Evolutionary conservation across 2,797 vertebrate species (phyloP).

Genomic region (Heteromormyrus szaboi): DNA sequence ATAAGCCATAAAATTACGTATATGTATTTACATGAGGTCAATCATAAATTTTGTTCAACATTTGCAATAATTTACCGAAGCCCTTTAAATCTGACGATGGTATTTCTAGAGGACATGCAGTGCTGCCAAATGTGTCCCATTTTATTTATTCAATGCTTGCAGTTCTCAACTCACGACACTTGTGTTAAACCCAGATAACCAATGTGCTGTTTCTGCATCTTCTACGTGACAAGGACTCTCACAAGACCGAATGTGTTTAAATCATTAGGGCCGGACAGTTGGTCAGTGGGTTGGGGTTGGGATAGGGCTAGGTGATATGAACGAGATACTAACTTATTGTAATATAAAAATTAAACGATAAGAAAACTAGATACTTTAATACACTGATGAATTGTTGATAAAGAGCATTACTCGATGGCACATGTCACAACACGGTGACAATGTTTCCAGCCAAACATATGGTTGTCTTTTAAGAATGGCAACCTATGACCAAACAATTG

Average conservation of each 20-base stretch:
- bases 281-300: background rate
- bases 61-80: constrained; percentile 4
- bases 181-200: background rate
- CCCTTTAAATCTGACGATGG: background rate
- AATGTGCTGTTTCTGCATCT: background rate
- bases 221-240: background rate
- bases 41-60: background rate
- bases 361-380: background rate
- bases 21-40: background rate
- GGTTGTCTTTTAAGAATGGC: background rate
- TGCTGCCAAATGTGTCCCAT: background rate
- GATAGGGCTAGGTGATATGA: background rate
- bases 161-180: background rate
- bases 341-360: background rate
- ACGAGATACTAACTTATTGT: background rate
- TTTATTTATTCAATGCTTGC: background rate
- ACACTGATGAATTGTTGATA: background rate
- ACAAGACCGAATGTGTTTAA: background rate
- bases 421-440: background rate
- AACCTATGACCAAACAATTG: background rate
- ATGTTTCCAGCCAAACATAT: background rate
- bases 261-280: background rate
- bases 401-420: background rate
- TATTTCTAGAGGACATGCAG: background rate
- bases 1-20: background rate